Evolutionary conservation across 2,888 invertebrate genomes (phyloP), one percentile per base, ranked within the genome.

Genomic region (Nineta flava): DNA sequence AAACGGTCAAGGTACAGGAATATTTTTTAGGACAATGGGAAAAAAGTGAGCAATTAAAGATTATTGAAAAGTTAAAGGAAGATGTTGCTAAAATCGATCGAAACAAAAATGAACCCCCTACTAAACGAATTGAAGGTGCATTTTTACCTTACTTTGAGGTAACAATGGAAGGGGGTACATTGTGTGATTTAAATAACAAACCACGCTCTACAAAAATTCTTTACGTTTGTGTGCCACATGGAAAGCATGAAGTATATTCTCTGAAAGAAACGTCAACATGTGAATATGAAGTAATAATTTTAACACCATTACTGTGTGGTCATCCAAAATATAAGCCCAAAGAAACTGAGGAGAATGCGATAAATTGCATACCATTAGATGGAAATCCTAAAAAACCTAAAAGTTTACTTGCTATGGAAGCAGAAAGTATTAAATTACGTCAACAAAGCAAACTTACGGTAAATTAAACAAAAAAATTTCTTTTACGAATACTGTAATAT

Each of bases 261-360:
- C 76, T 96, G 53, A 94, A 94, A 61, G 96, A 96, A 66, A 87
- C 83, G 0, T 85, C 91, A 0, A 92, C 90, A 0, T 97, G 97
- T 62, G 87, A 92, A 65, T 97, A 97, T 63, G 95, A 96, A 67
- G 83, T 83, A 2, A 79, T 96, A 12, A 85, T 97, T 12, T 71
- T 95, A 17, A 90, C 95, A 0, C 83, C 88, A 0, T 67, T 83
- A 9, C 71, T 99, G 1, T 99, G 99, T 61, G 72, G 74, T 34
- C 95, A 96, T 71, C 94, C 95, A 0, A 79, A 81, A 53, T 99
- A 87, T 61, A 83, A 82, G 58, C 81, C 86, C 0, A 79, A 81
- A 60, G 84, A 86, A 57, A 77, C 81, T 3, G 83, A 79, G 13
- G 87, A 88, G 62, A 81, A 86, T 58, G 69, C 75, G 17, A 87